Evolutionary conservation across 1,140 invertebrate genomes (phyloP).

Genomic region (Eriocheir sinensis): DNA sequence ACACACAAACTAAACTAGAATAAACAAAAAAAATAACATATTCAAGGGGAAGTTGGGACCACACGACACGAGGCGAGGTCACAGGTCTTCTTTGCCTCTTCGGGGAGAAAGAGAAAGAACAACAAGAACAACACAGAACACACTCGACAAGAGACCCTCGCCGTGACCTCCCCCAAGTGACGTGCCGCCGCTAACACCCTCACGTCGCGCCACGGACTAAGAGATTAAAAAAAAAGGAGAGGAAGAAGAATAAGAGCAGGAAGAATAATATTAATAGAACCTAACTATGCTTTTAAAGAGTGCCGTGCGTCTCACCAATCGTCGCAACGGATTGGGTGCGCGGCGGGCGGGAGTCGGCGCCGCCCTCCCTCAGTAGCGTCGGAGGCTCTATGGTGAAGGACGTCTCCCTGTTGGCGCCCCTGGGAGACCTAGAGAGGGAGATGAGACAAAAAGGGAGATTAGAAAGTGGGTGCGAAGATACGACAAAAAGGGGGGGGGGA

Average conservation of each 20-base stretch:
- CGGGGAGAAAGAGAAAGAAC: neutral
- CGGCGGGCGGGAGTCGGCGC: constrained; percentile 30
- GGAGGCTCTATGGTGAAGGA: constrained; percentile 62
- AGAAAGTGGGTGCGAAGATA: too few relatives aligned
- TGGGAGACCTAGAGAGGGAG: constrained; percentile 45
- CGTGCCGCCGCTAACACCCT: neutral
- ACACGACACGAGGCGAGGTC: neutral
- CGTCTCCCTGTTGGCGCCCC: constrained; percentile 51
- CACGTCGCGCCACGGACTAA: neutral
- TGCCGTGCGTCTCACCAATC: constrained; percentile 68
- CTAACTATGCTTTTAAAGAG: constrained; percentile 71
- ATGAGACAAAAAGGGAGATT: too few relatives aligned
- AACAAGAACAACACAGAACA: neutral
- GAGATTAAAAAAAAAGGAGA: neutral
- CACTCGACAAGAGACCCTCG: neutral
- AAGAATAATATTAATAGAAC: constrained; percentile 57
- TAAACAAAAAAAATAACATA: neutral
- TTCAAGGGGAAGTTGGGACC: neutral
- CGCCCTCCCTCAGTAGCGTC: constrained; percentile 52
- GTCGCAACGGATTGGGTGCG: constrained; percentile 61
- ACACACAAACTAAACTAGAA: neutral
- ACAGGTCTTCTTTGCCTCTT: neutral
- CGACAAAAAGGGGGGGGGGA: too few relatives aligned
- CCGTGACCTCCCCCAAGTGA: neutral
- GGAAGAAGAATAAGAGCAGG: constrained; percentile 17